A percentile compares a stretch with the other conserved stretches of the same genome.
Conservation (phyloP, 2,888 invertebrate species). For the Pardosa pseudoannulata region DNA sequence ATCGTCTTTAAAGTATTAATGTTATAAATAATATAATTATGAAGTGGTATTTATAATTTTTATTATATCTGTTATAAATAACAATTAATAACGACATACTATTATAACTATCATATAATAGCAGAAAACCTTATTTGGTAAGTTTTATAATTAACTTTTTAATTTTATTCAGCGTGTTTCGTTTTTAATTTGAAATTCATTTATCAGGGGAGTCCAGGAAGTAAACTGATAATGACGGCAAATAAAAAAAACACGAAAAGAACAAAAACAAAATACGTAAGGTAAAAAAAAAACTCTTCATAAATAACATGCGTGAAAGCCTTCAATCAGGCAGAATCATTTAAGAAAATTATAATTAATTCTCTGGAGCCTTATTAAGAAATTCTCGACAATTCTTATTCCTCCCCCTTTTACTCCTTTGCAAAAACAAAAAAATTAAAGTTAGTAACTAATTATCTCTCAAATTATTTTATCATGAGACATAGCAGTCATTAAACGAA, state of each 20-base stretch:
- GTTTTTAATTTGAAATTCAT: too few relatives aligned
- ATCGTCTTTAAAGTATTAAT: too few relatives aligned
- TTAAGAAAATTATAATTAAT: conserved; percentile 15
- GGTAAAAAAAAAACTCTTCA: neutral
- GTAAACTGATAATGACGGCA: neutral
- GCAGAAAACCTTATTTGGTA: too few relatives aligned
- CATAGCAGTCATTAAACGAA: conserved; percentile 3
- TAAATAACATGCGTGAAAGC: neutral
- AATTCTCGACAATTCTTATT: neutral
- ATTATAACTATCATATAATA: too few relatives aligned
- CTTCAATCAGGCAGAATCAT: conserved; percentile 15
- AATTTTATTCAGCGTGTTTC: too few relatives aligned
- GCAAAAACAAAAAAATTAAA: neutral
- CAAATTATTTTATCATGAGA: conserved; percentile 3
- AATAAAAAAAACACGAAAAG: neutral
- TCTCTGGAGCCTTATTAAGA: conserved; percentile 13
- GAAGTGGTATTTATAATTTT: too few relatives aligned
- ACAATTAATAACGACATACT: too few relatives aligned
- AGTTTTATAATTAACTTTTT: too few relatives aligned
- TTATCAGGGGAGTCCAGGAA: too few relatives aligned
- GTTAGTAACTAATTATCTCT: neutral
- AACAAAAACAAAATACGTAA: too few relatives aligned
- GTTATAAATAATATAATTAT: too few relatives aligned
- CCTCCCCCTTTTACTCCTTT: neutral
- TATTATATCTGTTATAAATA: too few relatives aligned